Evolutionary conservation across 2,888 invertebrate species (phyloP).

Genomic region (Phyto melanocephala): DNA sequence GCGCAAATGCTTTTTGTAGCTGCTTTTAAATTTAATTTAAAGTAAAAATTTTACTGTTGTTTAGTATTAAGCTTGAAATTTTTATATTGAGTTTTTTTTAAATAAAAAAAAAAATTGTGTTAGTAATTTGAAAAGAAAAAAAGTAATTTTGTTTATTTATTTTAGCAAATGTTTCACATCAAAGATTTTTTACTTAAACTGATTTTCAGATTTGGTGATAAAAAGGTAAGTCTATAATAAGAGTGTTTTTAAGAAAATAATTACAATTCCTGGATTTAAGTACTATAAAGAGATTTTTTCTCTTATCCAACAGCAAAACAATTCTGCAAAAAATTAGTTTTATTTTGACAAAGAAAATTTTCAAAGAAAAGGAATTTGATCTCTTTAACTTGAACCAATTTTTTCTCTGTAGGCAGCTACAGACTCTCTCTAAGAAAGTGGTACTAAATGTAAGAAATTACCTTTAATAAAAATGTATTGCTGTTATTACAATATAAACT

Average conservation of each 20-base stretch:
- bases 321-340: too few relatives aligned
- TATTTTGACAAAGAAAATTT: too few relatives aligned
- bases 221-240: conserved; percentile 32
- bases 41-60: background rate
- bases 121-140: conserved; percentile 28
- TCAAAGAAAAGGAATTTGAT: too few relatives aligned
- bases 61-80: background rate
- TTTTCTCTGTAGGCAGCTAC: too few relatives aligned
- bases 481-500: too few relatives aligned
- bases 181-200: conserved; percentile 10
- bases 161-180: background rate
- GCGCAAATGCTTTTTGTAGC: conserved; percentile 65
- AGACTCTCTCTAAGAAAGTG: too few relatives aligned
- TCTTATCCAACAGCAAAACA: too few relatives aligned
- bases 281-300: too few relatives aligned
- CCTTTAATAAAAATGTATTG: too few relatives aligned
- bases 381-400: too few relatives aligned
- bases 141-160: conserved; percentile 32
- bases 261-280: too few relatives aligned
- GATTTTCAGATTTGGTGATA: conserved; percentile 21
- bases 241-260: background rate
- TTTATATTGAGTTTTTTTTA: background rate
- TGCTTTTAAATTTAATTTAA: conserved; percentile 6
- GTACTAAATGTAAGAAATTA: too few relatives aligned
- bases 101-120: conserved; percentile 22